Evolutionary conservation across 2,888 invertebrate species (phyloP).

Genomic region (Nymphalis c-album): DNA sequence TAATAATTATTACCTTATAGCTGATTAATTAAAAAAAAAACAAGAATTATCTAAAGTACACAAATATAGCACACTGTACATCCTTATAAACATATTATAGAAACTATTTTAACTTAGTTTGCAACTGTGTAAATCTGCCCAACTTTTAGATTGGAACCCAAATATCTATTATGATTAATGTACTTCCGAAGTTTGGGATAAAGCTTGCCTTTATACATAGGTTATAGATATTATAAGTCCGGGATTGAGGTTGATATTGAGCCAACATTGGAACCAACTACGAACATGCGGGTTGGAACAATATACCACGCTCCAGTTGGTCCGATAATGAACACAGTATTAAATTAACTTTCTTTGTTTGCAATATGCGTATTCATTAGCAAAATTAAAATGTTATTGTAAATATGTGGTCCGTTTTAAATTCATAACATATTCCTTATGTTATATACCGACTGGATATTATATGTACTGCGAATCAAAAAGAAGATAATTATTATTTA

Average conservation of each 20-base stretch:
- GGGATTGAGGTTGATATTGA: slow-evolving; percentile 20
- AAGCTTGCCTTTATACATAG: slow-evolving; percentile 14
- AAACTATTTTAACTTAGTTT: slow-evolving; percentile 14
- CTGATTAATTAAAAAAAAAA: too few species aligned
- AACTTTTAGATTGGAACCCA: slow-evolving; percentile 34
- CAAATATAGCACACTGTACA: too few species aligned
- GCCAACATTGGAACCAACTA: slow-evolving; percentile 19
- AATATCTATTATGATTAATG: slow-evolving; percentile 37
- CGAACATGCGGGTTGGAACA: slow-evolving; percentile 27
- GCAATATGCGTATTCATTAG: slow-evolving; percentile 22
- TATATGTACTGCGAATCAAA: not conserved
- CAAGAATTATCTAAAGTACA: too few species aligned
- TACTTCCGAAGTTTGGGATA: slow-evolving; percentile 26
- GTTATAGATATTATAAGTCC: slow-evolving; percentile 16
- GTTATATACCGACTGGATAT: not conserved
- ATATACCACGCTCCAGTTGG: slow-evolving; percentile 27
- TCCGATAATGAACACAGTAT: slow-evolving; percentile 33
- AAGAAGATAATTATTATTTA: too few species aligned
- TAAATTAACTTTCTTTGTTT: slow-evolving; percentile 34
- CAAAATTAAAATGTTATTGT: slow-evolving; percentile 3
- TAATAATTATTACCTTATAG: too few species aligned
- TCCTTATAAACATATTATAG: not conserved
- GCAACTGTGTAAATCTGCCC: slow-evolving; percentile 16
- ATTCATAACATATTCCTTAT: not conserved
- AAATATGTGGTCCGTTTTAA: not conserved